phyloP scores from a whole-genome alignment of 2,888 invertebrate genomes.

The Mesoligia furuncula region DNA sequence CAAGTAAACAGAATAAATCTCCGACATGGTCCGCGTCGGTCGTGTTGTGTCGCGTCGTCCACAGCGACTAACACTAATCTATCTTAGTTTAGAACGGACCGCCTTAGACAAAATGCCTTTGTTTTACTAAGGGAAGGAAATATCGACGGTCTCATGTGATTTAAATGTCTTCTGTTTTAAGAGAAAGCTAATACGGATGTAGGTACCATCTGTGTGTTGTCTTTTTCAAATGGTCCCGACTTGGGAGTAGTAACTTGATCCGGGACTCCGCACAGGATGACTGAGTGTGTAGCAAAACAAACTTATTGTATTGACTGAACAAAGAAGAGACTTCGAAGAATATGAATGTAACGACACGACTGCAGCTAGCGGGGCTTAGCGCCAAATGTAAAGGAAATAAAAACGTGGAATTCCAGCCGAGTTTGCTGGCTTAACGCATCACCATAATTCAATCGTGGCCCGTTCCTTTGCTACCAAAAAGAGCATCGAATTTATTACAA shows the following conservation, averaged over 20 bases:
- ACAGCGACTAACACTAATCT: constrained; percentile 80
- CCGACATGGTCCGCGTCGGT: constrained; percentile 72
- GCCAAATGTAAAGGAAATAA: constrained; percentile 86
- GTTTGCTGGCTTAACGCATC: constrained; percentile 89
- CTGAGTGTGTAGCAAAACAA: constrained; percentile 82
- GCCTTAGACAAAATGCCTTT: constrained; percentile 80
- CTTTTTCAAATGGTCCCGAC: constrained; percentile 82
- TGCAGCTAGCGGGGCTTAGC: constrained; percentile 78
- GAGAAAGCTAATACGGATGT: constrained; percentile 88
- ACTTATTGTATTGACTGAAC: constrained; percentile 80
- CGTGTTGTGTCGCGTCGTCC: constrained; percentile 75
- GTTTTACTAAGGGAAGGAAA: constrained; percentile 85
- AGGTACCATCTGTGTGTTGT: constrained; percentile 86
- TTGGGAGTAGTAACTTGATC: constrained; percentile 85
- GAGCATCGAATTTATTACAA: constrained; percentile 90
- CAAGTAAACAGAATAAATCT: constrained; percentile 73
- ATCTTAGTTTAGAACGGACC: constrained; percentile 84
- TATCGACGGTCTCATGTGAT: constrained; percentile 88
- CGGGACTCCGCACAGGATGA: constrained; percentile 74
- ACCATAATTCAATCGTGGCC: constrained; percentile 89
- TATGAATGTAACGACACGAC: constrained; percentile 81
- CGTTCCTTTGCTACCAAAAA: constrained; percentile 88
- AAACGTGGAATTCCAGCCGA: constrained; percentile 82
- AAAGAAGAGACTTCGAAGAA: constrained; percentile 81
- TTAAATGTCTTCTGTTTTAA: constrained; percentile 89